These are phyloP conservation scores for Eurytoma adleriae DNA, from an alignment of 2,888 invertebrate species.

Conservation along the genomic window DNA sequence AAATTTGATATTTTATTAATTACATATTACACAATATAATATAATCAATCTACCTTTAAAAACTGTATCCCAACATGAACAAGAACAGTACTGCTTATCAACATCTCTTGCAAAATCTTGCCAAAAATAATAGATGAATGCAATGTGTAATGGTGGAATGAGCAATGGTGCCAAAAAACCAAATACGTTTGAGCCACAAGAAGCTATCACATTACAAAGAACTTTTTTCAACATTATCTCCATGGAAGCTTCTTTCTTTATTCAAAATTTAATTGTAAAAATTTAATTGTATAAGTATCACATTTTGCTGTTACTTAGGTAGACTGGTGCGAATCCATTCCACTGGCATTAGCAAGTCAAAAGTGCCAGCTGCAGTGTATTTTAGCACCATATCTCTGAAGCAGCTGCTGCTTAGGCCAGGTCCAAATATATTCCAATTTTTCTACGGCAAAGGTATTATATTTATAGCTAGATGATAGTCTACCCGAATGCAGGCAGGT, in stretches of 20 bases:
- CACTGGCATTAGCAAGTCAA: slow-evolving; percentile 21
- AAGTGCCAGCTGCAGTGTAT: slow-evolving; percentile 35
- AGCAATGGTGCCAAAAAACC: slow-evolving; percentile 72
- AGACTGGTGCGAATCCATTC: slow-evolving; percentile 22
- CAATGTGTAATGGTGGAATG: slow-evolving; percentile 81
- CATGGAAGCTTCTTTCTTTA: slow-evolving; percentile 11
- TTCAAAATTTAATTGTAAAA: slow-evolving; percentile 14
- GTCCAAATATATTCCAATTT: slow-evolving; percentile 52
- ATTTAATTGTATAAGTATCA: slow-evolving; percentile 17
- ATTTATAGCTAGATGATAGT: slow-evolving; percentile 53
- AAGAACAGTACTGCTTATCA: slow-evolving; percentile 82
- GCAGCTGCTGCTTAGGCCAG: slow-evolving; percentile 32
- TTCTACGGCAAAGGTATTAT: slow-evolving; percentile 50
- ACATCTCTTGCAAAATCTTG: slow-evolving; percentile 82
- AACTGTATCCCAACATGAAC: slow-evolving; percentile 87
- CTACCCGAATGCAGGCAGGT: slow-evolving; percentile 43
- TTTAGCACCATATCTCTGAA: slow-evolving; percentile 49
- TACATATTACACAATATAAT: background rate
- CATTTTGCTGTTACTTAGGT: slow-evolving; percentile 39
- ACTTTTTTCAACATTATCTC: slow-evolving; percentile 66
- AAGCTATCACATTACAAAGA: slow-evolving; percentile 67
- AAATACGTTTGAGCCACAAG: slow-evolving; percentile 69
- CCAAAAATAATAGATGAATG: slow-evolving; percentile 82
- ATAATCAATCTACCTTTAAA: slow-evolving; percentile 80
- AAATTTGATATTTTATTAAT: slow-evolving; percentile 8